Evolutionary conservation across 2,888 invertebrate genomes (phyloP).

Genomic region (Odiellus spinosus): DNA sequence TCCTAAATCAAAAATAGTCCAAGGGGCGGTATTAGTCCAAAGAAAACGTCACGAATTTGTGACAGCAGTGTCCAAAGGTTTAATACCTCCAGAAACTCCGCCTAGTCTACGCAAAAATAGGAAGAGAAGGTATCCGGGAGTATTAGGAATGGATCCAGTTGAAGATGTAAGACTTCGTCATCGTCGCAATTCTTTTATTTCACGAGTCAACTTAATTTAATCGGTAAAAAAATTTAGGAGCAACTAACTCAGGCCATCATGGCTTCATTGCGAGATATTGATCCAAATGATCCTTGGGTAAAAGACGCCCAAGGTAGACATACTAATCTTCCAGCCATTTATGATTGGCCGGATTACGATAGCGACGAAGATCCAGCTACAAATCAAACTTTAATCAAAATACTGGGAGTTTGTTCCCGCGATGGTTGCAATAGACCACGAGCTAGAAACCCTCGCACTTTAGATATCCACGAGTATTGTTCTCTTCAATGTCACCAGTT

Average conservation of each 20-base stretch:
- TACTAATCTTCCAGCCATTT: constrained; percentile 36
- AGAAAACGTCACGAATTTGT: constrained; percentile 46
- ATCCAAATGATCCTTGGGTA: constrained; percentile 38
- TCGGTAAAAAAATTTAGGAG: too few species aligned
- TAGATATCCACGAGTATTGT: constrained; percentile 39
- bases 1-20: constrained; percentile 43
- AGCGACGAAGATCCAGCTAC: constrained; percentile 35
- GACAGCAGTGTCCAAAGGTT: constrained; percentile 41
- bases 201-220: too few species aligned
- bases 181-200: too few species aligned
- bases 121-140: constrained; percentile 32
- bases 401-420: constrained; percentile 27
- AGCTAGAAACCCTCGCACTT: constrained; percentile 37
- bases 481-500: constrained; percentile 35
- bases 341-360: constrained; percentile 46
- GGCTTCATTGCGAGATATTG: constrained; percentile 36
- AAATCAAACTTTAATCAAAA: constrained; percentile 18
- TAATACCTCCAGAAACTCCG: constrained; percentile 43
- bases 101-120: constrained; percentile 39
- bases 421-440: constrained; percentile 32
- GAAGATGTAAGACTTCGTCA: constrained; percentile 31
- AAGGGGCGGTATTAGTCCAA: constrained; percentile 42
- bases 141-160: constrained; percentile 27
- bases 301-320: constrained; percentile 38
- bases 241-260: constrained; percentile 34